phyloP scores from a whole-genome alignment of 2,888 invertebrate genomes.

The Heteromyza rotundicornis region DNA sequence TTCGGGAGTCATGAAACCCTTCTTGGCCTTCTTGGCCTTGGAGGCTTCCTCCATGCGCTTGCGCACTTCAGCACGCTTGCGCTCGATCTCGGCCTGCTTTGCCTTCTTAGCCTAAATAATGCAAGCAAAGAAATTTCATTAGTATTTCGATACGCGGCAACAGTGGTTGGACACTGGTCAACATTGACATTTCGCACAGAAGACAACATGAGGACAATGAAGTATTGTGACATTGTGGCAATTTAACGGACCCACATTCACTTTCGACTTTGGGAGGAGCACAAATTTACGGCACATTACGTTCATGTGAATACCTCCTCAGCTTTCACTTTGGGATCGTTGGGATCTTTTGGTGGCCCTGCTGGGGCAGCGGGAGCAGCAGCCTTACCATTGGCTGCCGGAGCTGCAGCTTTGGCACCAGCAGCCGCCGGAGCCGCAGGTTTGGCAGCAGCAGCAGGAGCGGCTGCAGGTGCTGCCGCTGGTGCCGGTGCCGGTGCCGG shows the following conservation, averaged over 20 bases:
- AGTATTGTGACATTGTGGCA: too few species aligned
- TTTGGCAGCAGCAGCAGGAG: constrained; percentile 33
- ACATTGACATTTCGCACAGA: too few species aligned
- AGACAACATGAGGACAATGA: neutral
- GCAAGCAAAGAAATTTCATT: neutral
- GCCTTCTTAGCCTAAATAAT: constrained; percentile 87
- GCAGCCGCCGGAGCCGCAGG: constrained; percentile 32
- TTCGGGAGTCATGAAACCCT: constrained; percentile 99
- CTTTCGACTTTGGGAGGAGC: too few species aligned
- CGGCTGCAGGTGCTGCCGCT: constrained; percentile 29
- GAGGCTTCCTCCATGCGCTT: constrained; percentile 99
- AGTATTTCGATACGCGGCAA: neutral
- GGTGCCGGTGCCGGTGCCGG: constrained; percentile 32
- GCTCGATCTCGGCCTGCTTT: constrained; percentile 97
- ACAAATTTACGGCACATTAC: constrained; percentile 15
- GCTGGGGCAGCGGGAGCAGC: constrained; percentile 42
- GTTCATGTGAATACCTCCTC: constrained; percentile 50
- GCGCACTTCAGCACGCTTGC: constrained; percentile 98
- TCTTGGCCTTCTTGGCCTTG: constrained; percentile 98
- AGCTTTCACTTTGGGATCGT: constrained; percentile 54
- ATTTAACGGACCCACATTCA: too few species aligned
- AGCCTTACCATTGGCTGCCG: constrained; percentile 37
- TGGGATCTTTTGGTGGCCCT: constrained; percentile 55
- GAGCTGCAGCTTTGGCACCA: constrained; percentile 30
- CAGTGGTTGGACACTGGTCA: too few species aligned